These are phyloP conservation scores for Diaphora mendica DNA, from an alignment of 2,888 invertebrate species.

Conservation along the genomic window DNA sequence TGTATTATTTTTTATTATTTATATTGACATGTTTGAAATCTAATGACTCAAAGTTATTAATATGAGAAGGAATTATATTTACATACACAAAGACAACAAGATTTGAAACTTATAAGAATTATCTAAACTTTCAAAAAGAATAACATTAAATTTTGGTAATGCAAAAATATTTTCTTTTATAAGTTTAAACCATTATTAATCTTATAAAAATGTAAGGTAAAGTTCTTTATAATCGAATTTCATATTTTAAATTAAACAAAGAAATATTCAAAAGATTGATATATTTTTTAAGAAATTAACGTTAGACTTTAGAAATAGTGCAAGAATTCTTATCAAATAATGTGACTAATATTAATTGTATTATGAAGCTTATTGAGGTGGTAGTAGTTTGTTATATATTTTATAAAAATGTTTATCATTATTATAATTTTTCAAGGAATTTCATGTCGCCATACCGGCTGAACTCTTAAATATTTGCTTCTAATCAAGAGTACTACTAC, in stretches of 20 bases:
- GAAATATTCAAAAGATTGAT: not conserved
- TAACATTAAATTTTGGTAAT: not conserved
- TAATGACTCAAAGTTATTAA: too few relatives aligned
- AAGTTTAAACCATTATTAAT: not conserved
- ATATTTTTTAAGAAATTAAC: not conserved
- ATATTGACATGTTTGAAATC: too few relatives aligned
- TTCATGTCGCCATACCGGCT: not conserved
- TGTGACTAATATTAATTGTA: not conserved
- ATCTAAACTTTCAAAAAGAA: not conserved
- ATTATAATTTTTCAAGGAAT: too few relatives aligned
- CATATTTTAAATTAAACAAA: not conserved
- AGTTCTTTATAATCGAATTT: not conserved
- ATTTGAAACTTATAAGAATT: not conserved
- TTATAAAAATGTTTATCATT: not conserved
- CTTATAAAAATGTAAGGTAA: not conserved
- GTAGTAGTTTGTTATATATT: not conserved
- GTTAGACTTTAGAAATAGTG: not conserved
- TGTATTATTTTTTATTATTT: too few relatives aligned
- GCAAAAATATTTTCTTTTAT: too few relatives aligned
- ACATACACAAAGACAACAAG: not conserved
- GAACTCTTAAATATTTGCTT: not conserved
- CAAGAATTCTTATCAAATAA: not conserved
- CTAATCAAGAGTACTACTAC: conserved; percentile 24
- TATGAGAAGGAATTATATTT: not conserved
- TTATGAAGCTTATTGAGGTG: not conserved